Percentiles rank a stretch among this genome's conserved stretches.
Evolutionary conservation across 2,888 invertebrate species (phyloP).

Genomic region (Pseudococcus jackbeardsleyi): DNA sequence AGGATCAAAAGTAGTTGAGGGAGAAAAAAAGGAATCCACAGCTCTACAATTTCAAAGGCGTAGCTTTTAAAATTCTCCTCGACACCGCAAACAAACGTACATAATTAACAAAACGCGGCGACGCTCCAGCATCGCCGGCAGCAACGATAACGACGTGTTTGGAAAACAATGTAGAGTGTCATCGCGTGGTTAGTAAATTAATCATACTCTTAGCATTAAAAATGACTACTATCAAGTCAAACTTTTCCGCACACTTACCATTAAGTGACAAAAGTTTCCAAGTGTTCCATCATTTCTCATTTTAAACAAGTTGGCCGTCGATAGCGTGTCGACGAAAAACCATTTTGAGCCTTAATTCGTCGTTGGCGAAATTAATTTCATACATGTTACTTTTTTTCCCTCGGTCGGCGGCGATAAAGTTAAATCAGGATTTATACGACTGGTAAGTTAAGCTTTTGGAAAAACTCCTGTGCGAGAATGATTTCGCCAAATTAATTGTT

Average conservation of each 20-base stretch:
- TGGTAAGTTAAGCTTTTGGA: not conserved
- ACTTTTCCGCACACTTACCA: conserved; percentile 2
- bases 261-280: conserved; percentile 33
- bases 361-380: conserved; percentile 16
- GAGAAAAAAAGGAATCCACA: not conserved
- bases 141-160: conserved; percentile 7
- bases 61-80: not conserved
- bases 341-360: not conserved
- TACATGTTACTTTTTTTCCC: not conserved
- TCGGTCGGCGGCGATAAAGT: not conserved
- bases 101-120: conserved; percentile 6
- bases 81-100: conserved; percentile 22
- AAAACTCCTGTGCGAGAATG: not conserved
- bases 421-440: not conserved
- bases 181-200: conserved; percentile 12
- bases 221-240: conserved; percentile 7
- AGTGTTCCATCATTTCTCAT: conserved; percentile 38
- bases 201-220: conserved; percentile 33
- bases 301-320: not conserved
- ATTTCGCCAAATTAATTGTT: conserved; percentile 29
- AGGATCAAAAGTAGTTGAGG: no score
- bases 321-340: not conserved
- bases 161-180: conserved; percentile 28
- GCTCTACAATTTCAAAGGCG: not conserved
- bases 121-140: not conserved